Percentiles rank a stretch among this genome's conserved stretches.
These are phyloP conservation scores for Megaleporinus macrocephalus DNA, from an alignment of 2,113 vertebrate genomes.

Conservation along the genomic window DNA sequence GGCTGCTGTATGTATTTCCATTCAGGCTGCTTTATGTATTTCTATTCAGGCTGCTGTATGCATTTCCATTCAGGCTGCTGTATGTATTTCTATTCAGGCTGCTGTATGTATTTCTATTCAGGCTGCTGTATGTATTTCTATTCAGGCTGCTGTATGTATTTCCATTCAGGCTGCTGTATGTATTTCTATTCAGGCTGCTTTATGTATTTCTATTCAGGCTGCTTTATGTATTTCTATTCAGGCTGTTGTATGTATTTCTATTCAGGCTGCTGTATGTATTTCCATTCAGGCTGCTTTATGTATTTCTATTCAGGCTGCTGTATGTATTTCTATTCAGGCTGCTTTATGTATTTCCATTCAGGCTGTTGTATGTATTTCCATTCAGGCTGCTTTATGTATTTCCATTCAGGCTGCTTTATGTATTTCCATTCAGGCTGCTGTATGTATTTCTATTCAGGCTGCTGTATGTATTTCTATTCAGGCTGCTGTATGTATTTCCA, in stretches of 20 bases:
- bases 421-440: background rate
- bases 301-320: background rate
- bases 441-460: background rate
- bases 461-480: background rate
- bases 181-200: background rate
- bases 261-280: background rate
- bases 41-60: background rate
- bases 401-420: background rate
- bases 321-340: background rate
- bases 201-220: background rate
- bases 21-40: background rate
- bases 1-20: background rate
- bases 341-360: background rate
- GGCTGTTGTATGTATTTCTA: background rate
- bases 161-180: background rate
- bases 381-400: background rate
- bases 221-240: background rate
- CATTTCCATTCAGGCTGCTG: background rate
- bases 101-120: background rate
- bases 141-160: background rate
- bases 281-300: background rate
- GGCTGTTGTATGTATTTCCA: background rate
- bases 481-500: background rate
- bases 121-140: background rate
- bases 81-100: background rate